phyloP scores from a whole-genome alignment of 2,797 vertebrate genomes.

The Podarcis siculus region DNA sequence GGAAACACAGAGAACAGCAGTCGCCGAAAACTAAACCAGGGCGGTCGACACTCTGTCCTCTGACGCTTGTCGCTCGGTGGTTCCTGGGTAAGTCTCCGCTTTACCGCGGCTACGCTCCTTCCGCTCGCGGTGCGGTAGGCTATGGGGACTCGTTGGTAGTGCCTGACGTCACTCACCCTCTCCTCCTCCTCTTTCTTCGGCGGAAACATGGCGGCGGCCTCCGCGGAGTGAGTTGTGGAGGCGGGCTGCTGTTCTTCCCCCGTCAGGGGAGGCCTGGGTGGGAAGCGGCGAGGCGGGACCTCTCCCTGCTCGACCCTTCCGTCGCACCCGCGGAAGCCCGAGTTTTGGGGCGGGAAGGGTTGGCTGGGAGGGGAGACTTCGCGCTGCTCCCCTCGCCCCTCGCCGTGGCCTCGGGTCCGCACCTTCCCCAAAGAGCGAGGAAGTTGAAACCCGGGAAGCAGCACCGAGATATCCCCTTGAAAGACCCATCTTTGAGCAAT shows the following conservation, averaged over 20 bases:
- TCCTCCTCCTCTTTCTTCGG: neutral
- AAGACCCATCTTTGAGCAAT: neutral
- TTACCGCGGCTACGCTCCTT: neutral
- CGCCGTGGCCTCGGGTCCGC: neutral
- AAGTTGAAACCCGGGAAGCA: too few species aligned
- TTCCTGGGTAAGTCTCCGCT: too few species aligned
- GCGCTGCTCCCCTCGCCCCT: neutral
- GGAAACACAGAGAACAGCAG: too few species aligned
- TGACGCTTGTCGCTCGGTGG: too few species aligned
- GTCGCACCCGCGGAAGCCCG: neutral
- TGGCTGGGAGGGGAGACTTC: too few species aligned
- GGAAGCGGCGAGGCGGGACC: neutral
- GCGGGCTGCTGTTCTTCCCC: neutral
- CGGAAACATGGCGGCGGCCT: slow-evolving; percentile 30
- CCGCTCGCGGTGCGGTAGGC: neutral
- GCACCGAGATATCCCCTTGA: neutral
- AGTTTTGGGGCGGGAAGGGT: neutral
- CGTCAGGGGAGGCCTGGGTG: neutral
- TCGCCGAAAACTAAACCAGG: too few species aligned
- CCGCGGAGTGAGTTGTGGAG: neutral
- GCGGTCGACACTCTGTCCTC: too few species aligned
- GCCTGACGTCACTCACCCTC: neutral
- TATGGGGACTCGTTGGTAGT: neutral
- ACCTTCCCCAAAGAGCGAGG: neutral
- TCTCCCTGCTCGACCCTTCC: neutral